phyloP scores from a whole-genome alignment of 2,113 vertebrate genomes.

The Elachura formosa region DNA sequence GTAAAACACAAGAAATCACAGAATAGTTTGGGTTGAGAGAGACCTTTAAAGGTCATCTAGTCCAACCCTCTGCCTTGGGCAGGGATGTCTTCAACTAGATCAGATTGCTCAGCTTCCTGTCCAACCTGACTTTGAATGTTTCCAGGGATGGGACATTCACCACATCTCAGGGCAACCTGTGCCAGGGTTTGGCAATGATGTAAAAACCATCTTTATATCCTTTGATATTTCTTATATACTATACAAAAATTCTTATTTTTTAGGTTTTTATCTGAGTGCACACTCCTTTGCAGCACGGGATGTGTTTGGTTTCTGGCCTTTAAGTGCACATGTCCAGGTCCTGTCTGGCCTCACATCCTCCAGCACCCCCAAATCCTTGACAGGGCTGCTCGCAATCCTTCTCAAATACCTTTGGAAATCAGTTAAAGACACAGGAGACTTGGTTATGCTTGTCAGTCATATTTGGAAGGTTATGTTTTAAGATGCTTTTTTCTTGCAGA shows the following conservation, averaged over 20 bases:
- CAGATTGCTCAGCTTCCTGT: neutral
- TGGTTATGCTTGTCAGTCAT: constrained; percentile 24
- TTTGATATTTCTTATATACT: neutral
- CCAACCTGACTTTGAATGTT: neutral
- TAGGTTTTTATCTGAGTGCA: too few relatives aligned
- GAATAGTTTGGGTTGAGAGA: neutral
- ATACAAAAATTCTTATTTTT: neutral
- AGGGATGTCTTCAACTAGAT: neutral
- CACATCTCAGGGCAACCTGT: neutral
- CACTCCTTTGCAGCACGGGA: neutral
- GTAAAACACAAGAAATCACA: neutral
- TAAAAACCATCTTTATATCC: neutral
- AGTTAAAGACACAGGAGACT: constrained; percentile 6
- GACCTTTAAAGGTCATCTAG: neutral
- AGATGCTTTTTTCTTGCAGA: neutral
- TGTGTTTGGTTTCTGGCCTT: neutral
- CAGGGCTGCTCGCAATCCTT: neutral
- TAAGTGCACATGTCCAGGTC: neutral
- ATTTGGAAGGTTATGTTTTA: constrained; percentile 11
- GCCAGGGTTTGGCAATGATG: neutral
- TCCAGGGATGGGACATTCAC: neutral
- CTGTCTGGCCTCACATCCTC: neutral
- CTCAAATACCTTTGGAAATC: neutral
- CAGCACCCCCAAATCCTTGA: neutral
- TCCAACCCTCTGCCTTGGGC: neutral